Base-by-base conservation (phyloP, 2,797 vertebrate species). In the Nannoperca australis region DNA sequence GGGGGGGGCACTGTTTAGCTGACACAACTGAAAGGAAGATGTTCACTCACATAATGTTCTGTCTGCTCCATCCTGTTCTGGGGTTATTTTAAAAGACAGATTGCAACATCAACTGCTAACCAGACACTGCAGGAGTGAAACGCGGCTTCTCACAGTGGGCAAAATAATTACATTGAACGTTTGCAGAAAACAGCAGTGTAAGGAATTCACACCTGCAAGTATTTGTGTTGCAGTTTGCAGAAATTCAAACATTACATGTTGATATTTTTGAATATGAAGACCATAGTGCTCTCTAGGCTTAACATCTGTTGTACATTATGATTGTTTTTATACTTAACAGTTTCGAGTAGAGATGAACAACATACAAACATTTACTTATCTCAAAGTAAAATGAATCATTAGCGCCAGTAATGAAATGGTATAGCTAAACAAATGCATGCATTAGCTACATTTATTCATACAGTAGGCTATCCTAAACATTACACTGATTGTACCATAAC, bases 31-130 rank as follows among this genome's bases (percentile, higher is more conserved):
- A 61, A 45, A 38, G 36, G 13, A 58, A 49, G 45, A 64, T 45
- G 50, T 62, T 63, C 38, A 36, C n/a, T 45, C 58, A 50, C 38
- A 53, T 22, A 34, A 40, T 56, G 12, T 58, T 60, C 49, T 42
- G 44, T 47, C 54, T 49, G 50, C 14, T 79, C 40, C 12, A 14
- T 76, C n/a, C 20, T 65, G n/a, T 55, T 47, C 38, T 56, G 30
- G 45, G 56, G 14, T 67, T 69, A 36, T 68, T 79, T 69, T 32
- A 54, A 18, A 71, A 69, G n/a, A 74, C 53, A 38, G 69, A 61
- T 78, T 65, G 54, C 53, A 71, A 65, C 68, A 60, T 73, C 34
- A 62, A 70, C 40, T 49, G 13, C 58, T 47, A 72, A 74, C 36
- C 51, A 71, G 51, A 63, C n/a, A 53, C 34, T 40, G 62, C 22